Evolutionary conservation across 2,797 vertebrate species (phyloP), one percentile per base, ranked within the genome.

Genomic region (Phylloscopus collybita): DNA sequence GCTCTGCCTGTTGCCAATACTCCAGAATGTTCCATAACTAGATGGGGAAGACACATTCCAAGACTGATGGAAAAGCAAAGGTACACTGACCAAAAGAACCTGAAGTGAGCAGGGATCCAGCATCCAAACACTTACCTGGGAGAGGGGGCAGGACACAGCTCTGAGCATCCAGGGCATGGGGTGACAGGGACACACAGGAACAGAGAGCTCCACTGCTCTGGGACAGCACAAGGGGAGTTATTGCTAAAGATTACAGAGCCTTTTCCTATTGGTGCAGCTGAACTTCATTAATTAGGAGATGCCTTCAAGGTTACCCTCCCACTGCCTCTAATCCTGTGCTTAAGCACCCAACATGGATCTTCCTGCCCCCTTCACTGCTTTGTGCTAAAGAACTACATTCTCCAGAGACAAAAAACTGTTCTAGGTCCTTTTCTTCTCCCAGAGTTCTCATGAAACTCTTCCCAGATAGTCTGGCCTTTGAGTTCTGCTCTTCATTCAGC

Each of bases 321-420:
- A 64, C 9, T 62, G 17, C 20, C 16, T 85, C 40, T 49, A 54
- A 76, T 34, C 51, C 49, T 45, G 23, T 40, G 8, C 25, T 82
- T 16, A 34, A 40, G 66, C 22, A 60, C 11, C 13, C 19, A 59
- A 2, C 4, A 3, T 0, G 0, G 16, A 30, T 16, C n/a, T 64
- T 74, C 45, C 44, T 64, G 15, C 15, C 1, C 8, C 5, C 12
- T 40, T 66, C 44, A 32, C 22, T 4, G 1, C 40, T 22, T 53
- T 51, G 57, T 70, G 30, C 36, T 87, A 25, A 80, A 53, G 13
- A 47, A 26, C 45, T 91, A 32, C 22, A n/a, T 67, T 61, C 12
- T 57, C 8, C 6, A 3, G 45, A 85, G 27, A 17, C 3, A 36
- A 80, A 70, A 47, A 5, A 4, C 2, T 38, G 2, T 17, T 49